Conservation (phyloP, 2,113 vertebrate species). For the Dromiciops gliroides region DNA sequence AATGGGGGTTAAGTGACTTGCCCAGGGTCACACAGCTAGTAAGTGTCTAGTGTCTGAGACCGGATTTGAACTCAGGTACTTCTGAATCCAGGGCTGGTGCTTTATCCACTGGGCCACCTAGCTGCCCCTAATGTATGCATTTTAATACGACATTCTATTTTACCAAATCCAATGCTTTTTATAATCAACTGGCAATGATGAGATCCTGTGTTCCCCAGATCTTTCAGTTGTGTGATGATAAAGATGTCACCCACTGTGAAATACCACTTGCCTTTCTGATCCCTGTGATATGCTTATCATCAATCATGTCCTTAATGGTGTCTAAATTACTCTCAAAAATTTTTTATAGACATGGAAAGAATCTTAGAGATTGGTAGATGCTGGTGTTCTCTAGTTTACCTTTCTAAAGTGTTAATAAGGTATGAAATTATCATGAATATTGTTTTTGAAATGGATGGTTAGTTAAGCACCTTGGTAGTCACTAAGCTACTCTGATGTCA, state of each 20-base stretch:
- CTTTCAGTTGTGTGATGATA: not conserved
- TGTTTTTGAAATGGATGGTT: not conserved
- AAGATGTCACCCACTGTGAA: not conserved
- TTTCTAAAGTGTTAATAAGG: not conserved
- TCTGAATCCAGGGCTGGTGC: too few species aligned
- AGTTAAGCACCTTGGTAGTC: not conserved
- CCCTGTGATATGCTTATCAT: not conserved
- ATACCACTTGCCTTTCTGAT: not conserved
- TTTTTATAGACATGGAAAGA: not conserved
- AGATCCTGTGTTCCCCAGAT: not conserved
- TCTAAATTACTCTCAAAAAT: not conserved
- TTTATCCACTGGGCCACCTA: too few species aligned
- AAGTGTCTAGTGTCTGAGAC: too few species aligned
- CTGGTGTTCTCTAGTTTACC: not conserved
- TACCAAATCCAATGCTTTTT: not conserved
- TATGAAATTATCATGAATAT: not conserved
- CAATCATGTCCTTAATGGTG: not conserved
- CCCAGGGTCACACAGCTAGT: too few species aligned
- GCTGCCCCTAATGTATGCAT: not conserved
- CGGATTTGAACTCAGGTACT: too few species aligned
- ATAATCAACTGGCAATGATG: not conserved
- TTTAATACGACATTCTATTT: not conserved
- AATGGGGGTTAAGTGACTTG: too few species aligned
- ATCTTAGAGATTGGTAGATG: not conserved
- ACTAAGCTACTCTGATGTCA: not conserved